phyloP scores from a whole-genome alignment of 2,797 vertebrate genomes.

The Rhinichthys osculus region DNA sequence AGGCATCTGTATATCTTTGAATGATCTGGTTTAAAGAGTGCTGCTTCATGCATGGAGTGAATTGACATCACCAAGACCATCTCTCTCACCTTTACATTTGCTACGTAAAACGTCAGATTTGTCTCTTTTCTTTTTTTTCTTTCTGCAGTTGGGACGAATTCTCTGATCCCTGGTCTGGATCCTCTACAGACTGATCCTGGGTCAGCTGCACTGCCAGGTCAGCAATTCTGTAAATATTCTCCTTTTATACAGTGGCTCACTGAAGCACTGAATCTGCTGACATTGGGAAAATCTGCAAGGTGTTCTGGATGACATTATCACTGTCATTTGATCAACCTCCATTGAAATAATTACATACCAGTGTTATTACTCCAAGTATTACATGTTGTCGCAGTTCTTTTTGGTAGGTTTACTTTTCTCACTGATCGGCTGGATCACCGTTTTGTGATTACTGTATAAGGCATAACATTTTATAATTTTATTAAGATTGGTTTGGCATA shows the following conservation, averaged over 20 bases:
- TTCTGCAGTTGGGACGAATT: conserved; percentile 81
- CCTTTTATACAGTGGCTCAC: not conserved
- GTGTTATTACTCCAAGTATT: not conserved
- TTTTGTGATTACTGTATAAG: not conserved
- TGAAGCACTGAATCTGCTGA: conserved; percentile 21
- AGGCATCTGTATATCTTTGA: not conserved
- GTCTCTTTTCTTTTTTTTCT: conserved; percentile 11
- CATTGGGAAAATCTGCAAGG: not conserved
- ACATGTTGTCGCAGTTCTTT: not conserved
- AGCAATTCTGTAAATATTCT: conserved; percentile 66
- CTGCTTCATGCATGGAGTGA: conserved; percentile 11
- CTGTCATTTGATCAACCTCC: not conserved
- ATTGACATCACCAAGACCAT: conserved; percentile 7
- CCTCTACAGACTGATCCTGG: conserved; percentile 83
- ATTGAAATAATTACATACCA: not conserved
- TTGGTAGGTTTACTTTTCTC: not conserved
- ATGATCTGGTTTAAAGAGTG: conserved; percentile 1
- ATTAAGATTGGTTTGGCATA: not conserved
- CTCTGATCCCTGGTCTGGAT: conserved; percentile 93
- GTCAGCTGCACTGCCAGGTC: conserved; percentile 87
- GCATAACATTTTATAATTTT: not conserved
- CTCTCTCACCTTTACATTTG: conserved; percentile 22
- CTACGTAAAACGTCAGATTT: conserved; percentile 27
- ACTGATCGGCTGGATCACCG: not conserved
- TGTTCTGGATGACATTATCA: not conserved